Evolutionary conservation across 1,140 invertebrate genomes (phyloP).

Genomic region (Neuroterus valhalla): DNA sequence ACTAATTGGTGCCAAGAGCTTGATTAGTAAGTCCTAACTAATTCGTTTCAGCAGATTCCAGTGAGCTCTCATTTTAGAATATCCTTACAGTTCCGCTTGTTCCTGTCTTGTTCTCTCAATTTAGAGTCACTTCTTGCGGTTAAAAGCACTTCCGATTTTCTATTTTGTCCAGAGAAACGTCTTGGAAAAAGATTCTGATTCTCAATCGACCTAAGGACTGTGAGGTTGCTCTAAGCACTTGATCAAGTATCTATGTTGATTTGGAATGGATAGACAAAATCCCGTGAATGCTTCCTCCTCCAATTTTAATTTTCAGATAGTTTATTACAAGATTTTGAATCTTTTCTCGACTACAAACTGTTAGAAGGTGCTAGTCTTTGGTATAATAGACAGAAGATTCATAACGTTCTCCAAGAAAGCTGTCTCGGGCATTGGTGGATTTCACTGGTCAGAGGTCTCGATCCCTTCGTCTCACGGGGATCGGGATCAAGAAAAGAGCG

Average conservation of each 20-base stretch:
- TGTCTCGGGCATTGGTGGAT: background rate
- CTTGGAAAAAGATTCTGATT: conserved; percentile 3
- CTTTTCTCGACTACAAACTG: too few relatives aligned
- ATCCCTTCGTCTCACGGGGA: conserved; percentile 50
- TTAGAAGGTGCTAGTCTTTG: too few relatives aligned
- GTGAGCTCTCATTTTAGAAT: background rate
- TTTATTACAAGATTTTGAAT: too few relatives aligned
- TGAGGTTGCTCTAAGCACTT: too few relatives aligned
- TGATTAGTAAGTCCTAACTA: conserved; percentile 46
- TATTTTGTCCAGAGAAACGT: conserved; percentile 30
- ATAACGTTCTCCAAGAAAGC: background rate
- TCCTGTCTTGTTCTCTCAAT: conserved; percentile 3
- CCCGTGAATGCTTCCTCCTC: too few relatives aligned
- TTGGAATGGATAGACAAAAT: too few relatives aligned
- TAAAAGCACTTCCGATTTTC: conserved; percentile 33
- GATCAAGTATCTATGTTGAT: too few relatives aligned
- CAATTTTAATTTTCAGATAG: too few relatives aligned
- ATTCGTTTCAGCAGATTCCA: background rate
- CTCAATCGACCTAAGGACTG: background rate
- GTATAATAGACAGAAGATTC: too few relatives aligned
- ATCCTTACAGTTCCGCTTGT: background rate
- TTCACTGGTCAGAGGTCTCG: conserved; percentile 41
- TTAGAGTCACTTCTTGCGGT: conserved; percentile 14
- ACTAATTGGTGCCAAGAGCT: conserved; percentile 50
- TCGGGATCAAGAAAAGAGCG: conserved; percentile 49